Evolutionary conservation across 2,888 invertebrate genomes (phyloP), one percentile per base, ranked within the genome.

Genomic region (Strigamia maritima): DNA sequence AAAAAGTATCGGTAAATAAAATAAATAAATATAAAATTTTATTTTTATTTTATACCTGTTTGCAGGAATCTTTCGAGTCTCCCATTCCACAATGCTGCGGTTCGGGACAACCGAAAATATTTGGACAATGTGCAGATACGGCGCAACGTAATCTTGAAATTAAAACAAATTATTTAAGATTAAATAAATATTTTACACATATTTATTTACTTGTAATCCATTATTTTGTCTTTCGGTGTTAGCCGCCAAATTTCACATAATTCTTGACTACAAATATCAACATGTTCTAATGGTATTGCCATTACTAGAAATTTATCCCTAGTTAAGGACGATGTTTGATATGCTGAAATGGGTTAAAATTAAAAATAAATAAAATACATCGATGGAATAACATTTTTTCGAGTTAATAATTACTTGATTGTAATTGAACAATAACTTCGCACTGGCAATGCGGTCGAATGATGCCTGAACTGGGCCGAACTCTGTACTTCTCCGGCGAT

Each of bases 401-500:
- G n/a, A n/a, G n/a, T n/a, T n/a, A n/a, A n/a, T n/a, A n/a, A n/a
- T 81, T 80, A 70, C 82, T 80, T 8, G 81, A 79, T n/a, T 78
- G 81, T 19, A 81, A 80, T 2, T 75, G 54, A 44, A 80, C 80
- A 7, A 44, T 16, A 26, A 80, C 76, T 40, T 77, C 75, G 26
- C 22, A 38, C 8, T 74, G 44, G 24, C 75, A 35, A 6, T 54
- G 28, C 19, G 75, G 75, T 10, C 38, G 60, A 4, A 97, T 85
- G 7, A 91, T 87, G 0, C 97, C 97, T 7, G 92, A 91, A 83
- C 94, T 95, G 0, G 97, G 97, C 78, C 94, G 90, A 0, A 98
- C 98, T 38, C 95, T 89, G 87, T 95, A 98, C 86, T 96, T 97
- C 83, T 97, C 95, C 0, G 97, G 98, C 0, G 96, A 93, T 3